Evolutionary conservation across 1,140 invertebrate species (phyloP), one percentile per base, ranked within the genome.

Genomic region (Pantala flavescens): DNA sequence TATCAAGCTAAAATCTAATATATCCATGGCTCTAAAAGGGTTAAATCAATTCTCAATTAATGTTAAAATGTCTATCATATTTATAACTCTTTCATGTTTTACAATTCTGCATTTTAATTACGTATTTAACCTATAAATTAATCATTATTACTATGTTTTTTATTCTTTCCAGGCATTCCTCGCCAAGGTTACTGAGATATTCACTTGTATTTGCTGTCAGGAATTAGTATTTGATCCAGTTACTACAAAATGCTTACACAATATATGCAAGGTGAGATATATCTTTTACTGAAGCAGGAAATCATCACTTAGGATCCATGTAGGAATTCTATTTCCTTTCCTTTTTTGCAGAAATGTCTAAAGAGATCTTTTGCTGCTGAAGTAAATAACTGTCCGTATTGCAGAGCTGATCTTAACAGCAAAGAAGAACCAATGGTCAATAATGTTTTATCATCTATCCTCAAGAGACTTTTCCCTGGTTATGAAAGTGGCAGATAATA

Each of bases 201-300:
- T 95, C 81, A 85, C 85, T 0, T 95, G 93, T 80, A 89, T 91
- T 55, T 93, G 92, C 77, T 95, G 93, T 80, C 90, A 93, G 81
- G 90, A 92, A 72, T 77, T 95, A 7, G 88, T 90, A 0, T 88
- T 83, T 73, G 85, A 88, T 76, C 93, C 93, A 0, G 83, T 94
- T 2, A 94, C 93, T 0, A 91, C 90, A 3, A 82, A 84, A 7
- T 95, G 93, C 77, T 80, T 81, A 70, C 93, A 95, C 79, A 95
- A 92, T 79, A 88, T 94, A 75, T 95, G 93, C 80, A 80, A 84
- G 81, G 90, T 90, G 82, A 84, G 84, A 63, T 12, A 1, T 19
- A 63, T 63, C 12, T 63, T 63, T 63, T 63, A 9, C 43, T 63
- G 12, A 5, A 3, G 49, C 3, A 63, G 14, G n/a, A 63, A 21